Evolutionary conservation across 2,888 invertebrate species (phyloP).

Genomic region (Helleia helle): DNA sequence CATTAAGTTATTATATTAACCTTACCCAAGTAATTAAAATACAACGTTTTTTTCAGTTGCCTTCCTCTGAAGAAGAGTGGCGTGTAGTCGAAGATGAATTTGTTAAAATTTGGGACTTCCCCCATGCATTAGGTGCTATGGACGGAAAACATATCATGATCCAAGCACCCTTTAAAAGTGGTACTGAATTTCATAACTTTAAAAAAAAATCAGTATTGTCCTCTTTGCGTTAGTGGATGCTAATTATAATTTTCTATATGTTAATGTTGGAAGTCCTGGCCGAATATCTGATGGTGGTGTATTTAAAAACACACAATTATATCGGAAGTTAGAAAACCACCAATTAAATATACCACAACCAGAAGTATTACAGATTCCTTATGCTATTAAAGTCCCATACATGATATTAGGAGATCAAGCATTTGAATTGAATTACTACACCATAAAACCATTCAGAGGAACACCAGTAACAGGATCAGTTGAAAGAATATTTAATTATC

Average conservation of each 20-base stretch:
- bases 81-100: too few relatives aligned
- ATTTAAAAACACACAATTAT: conserved; percentile 2
- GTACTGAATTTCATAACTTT: background rate
- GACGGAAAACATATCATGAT: too few relatives aligned
- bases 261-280: conserved; percentile 6
- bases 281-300: conserved; percentile 4
- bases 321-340: conserved; percentile 2
- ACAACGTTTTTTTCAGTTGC: too few relatives aligned
- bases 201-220: conserved; percentile 1
- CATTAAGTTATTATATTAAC: too few relatives aligned
- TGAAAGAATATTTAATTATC: background rate
- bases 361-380: conserved; percentile 4
- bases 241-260: conserved; percentile 6
- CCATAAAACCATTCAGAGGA: background rate
- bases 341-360: conserved; percentile 5
- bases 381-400: background rate
- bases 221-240: conserved; percentile 4
- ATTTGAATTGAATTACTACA: background rate
- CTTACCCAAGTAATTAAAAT: too few relatives aligned
- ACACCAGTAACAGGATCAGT: background rate
- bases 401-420: background rate
- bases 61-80: too few relatives aligned
- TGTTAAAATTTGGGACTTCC: too few relatives aligned
- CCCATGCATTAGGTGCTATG: too few relatives aligned
- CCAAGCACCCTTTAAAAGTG: background rate